Percentiles rank a stretch among this genome's conserved stretches.
phyloP scores from a whole-genome alignment of 2,888 invertebrate genomes.

The Aethes cnicana region DNA sequence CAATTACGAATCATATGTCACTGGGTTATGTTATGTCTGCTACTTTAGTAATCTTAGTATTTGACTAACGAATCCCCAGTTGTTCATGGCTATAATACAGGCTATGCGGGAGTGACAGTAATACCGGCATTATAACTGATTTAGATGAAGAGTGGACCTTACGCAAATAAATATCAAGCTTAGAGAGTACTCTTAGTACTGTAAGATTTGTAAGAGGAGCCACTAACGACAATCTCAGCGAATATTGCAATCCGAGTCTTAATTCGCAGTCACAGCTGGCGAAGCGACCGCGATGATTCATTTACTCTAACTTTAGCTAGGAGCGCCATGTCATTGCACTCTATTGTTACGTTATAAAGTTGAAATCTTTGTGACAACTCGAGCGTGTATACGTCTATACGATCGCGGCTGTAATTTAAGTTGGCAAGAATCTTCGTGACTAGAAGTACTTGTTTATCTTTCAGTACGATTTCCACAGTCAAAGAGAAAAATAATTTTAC shows the following conservation, averaged over 20 bases:
- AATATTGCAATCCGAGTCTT: slow-evolving; percentile 65
- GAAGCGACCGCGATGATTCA: slow-evolving; percentile 63
- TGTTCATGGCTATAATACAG: too few relatives aligned
- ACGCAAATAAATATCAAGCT: slow-evolving; percentile 34
- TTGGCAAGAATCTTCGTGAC: slow-evolving; percentile 70
- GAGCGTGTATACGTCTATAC: slow-evolving; percentile 51
- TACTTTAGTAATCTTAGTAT: too few relatives aligned
- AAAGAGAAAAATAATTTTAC: neutral
- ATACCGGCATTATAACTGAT: neutral
- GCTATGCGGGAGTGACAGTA: neutral
- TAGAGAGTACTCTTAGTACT: slow-evolving; percentile 51
- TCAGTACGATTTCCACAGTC: slow-evolving; percentile 38
- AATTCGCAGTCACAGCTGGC: slow-evolving; percentile 70
- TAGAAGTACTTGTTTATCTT: slow-evolving; percentile 67
- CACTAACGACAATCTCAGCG: slow-evolving; percentile 55
- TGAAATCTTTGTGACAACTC: slow-evolving; percentile 48
- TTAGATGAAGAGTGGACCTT: neutral
- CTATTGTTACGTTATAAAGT: slow-evolving; percentile 46
- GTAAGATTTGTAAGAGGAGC: slow-evolving; percentile 52
- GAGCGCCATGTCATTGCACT: slow-evolving; percentile 39
- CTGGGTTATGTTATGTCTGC: too few relatives aligned
- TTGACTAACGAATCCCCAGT: too few relatives aligned
- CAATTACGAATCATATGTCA: too few relatives aligned
- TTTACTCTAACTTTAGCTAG: slow-evolving; percentile 49
- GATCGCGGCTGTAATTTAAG: slow-evolving; percentile 34